These are phyloP conservation scores for Eupithecia vulgata DNA, from an alignment of 2,888 invertebrate species.

Conservation along the genomic window DNA sequence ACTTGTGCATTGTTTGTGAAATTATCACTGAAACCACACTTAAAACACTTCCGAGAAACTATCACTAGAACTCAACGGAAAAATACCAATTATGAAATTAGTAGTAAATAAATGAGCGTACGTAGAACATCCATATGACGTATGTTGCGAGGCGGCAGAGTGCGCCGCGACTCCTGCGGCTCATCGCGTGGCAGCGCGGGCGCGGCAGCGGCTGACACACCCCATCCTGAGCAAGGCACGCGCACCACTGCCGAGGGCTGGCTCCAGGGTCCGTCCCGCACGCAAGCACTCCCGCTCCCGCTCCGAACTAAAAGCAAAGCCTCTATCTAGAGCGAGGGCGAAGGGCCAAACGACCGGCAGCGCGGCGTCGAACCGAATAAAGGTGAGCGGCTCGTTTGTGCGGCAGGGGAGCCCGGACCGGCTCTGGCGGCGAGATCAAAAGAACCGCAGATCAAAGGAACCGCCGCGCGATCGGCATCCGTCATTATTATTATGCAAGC, in stretches of 20 bases:
- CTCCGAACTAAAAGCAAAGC: conserved; percentile 74
- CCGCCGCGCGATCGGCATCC: conserved; percentile 84
- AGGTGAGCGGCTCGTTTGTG: conserved; percentile 82
- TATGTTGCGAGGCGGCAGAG: conserved; percentile 52
- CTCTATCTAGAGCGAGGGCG: conserved; percentile 82
- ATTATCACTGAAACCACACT: conserved; percentile 9
- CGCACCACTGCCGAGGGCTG: conserved; percentile 57
- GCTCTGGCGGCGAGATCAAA: conserved; percentile 82
- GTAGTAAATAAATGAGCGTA: conserved; percentile 54
- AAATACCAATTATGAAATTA: not conserved
- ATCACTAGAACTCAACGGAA: not conserved
- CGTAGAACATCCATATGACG: conserved; percentile 76
- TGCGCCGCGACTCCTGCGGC: conserved; percentile 50
- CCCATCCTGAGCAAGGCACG: conserved; percentile 75
- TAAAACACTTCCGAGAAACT: not conserved
- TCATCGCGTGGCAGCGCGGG: conserved; percentile 50
- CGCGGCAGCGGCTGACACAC: conserved; percentile 61
- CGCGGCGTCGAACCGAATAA: conserved; percentile 82
- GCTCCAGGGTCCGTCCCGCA: conserved; percentile 51
- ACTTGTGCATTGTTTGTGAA: not conserved
- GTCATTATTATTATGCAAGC: conserved; percentile 85
- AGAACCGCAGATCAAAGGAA: conserved; percentile 81
- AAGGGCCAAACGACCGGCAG: conserved; percentile 75
- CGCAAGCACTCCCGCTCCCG: conserved; percentile 50
- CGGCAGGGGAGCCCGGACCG: conserved; percentile 79